Conservation (phyloP, 2,113 vertebrate species). For the Pipa parva region DNA sequence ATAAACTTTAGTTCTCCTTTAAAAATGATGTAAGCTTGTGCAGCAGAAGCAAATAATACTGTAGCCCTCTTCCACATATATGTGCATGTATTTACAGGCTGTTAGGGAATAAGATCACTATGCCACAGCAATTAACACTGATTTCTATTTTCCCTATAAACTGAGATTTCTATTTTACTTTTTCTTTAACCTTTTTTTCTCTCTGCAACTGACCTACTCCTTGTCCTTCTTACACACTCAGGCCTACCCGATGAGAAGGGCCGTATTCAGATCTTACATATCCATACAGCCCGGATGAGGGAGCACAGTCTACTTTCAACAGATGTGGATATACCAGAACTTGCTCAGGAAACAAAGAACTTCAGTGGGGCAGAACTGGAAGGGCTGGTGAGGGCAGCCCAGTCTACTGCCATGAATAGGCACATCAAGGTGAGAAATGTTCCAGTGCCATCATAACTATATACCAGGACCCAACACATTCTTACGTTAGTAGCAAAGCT, state of each 20-base stretch:
- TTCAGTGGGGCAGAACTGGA: constrained; percentile 94
- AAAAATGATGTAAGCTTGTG: too few species aligned
- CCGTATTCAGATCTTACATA: constrained; percentile 87
- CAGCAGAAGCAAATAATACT: too few species aligned
- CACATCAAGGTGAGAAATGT: constrained; percentile 91
- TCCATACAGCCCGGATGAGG: constrained; percentile 88
- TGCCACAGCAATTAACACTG: too few species aligned
- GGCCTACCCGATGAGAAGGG: constrained; percentile 90
- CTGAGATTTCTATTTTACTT: background rate
- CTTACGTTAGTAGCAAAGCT: too few species aligned
- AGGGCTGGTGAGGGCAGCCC: constrained; percentile 89
- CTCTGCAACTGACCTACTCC: too few species aligned
- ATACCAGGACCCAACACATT: background rate
- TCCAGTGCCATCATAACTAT: background rate
- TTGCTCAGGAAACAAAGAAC: constrained; percentile 90
- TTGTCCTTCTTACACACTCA: constrained; percentile 42
- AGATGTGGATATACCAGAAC: constrained; percentile 81
- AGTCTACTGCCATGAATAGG: constrained; percentile 96
- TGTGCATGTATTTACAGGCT: too few species aligned
- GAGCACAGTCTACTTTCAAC: constrained; percentile 72
- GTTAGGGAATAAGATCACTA: too few species aligned
- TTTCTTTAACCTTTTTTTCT: too few species aligned
- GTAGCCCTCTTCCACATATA: too few species aligned
- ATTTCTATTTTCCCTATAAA: too few species aligned
- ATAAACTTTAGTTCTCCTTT: too few species aligned